Conservation (phyloP, 2,113 vertebrate species). For the Carassius auratus region DNA sequence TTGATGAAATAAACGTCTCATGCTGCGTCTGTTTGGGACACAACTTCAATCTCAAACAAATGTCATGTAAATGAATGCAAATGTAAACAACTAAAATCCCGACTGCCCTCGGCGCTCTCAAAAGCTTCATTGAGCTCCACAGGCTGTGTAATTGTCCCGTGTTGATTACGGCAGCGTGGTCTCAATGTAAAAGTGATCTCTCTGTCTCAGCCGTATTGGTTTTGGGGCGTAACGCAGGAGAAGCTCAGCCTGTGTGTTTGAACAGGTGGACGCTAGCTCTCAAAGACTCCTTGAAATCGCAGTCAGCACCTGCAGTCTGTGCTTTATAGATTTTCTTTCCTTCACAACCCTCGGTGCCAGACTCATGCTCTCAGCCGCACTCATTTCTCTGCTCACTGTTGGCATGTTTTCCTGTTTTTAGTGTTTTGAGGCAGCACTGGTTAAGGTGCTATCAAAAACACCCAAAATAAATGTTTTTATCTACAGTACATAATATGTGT, state of each 20-base stretch:
- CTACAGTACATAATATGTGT: too few species aligned
- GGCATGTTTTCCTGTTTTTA: conserved; percentile 70
- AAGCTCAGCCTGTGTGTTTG: conserved; percentile 12
- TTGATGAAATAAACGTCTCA: neutral
- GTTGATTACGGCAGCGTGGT: neutral
- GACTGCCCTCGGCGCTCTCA: neutral
- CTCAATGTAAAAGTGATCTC: neutral
- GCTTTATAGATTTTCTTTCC: conserved; percentile 31
- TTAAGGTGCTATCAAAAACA: neutral
- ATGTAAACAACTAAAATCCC: neutral
- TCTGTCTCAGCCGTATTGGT: neutral
- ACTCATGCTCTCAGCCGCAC: conserved; percentile 46
- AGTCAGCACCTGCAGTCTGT: conserved; percentile 21
- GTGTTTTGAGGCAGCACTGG: neutral
- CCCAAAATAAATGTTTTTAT: too few species aligned
- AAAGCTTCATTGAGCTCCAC: neutral
- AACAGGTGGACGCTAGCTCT: conserved; percentile 5
- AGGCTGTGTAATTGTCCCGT: neutral
- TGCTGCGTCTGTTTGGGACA: neutral
- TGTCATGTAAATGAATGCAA: conserved; percentile 9
- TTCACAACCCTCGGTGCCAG: neutral
- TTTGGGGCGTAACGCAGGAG: neutral
- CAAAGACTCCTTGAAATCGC: neutral
- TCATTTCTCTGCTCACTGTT: conserved; percentile 76
- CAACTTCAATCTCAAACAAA: conserved; percentile 2